Evolutionary conservation across 2,888 invertebrate species (phyloP), one percentile per base, ranked within the genome.

Genomic region (Phasia obesa): DNA sequence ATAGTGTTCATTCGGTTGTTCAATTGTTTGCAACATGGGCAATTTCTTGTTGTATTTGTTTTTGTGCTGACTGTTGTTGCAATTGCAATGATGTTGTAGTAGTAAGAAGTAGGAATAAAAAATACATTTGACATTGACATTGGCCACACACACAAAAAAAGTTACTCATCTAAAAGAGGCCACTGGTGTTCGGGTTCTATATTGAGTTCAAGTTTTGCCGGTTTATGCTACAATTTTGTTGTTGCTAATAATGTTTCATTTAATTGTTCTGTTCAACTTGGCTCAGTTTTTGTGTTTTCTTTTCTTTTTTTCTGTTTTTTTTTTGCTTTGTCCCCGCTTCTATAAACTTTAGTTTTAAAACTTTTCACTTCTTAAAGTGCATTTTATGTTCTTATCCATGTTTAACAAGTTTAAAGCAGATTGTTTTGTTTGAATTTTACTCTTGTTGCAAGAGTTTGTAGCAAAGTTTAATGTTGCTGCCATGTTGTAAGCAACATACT

Each of bases 41-140:
- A 67, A 15, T 57, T 13, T n/a, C n/a, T 53, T 35, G 57, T 59
- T 81, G n/a, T n/a, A n/a, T 57, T 57, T 60, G 17, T 55, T 49
- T 17, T 55, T 15, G 42, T 59, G 23, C 65, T 51, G 77, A 53
- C 31, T 49, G 21, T 55, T 47, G 65, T 67, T 77, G 60, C 59
- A 69, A 51, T 76, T 60, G 49, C 11, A 42, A 51, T 44, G 51
- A 31, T 64, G 15, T 49, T 74, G 74, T 4, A 21, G 75, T 35
- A 53, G 31, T 17, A 5, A 60, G 59, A 62, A 67, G 62, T 70
- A 47, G 69, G 21, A 59, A 59, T 13, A 44, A 47, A 77, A 81
- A 77, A 70, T 60, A 69, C 73, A 80, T 42, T 84, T 86, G 85
- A 85, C 86, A 86, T 85, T 86, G 86, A 86, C 86, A 86, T 80